These are phyloP conservation scores for Thomomys bottae DNA, from an alignment of 2,113 vertebrate species.

Conservation along the genomic window DNA sequence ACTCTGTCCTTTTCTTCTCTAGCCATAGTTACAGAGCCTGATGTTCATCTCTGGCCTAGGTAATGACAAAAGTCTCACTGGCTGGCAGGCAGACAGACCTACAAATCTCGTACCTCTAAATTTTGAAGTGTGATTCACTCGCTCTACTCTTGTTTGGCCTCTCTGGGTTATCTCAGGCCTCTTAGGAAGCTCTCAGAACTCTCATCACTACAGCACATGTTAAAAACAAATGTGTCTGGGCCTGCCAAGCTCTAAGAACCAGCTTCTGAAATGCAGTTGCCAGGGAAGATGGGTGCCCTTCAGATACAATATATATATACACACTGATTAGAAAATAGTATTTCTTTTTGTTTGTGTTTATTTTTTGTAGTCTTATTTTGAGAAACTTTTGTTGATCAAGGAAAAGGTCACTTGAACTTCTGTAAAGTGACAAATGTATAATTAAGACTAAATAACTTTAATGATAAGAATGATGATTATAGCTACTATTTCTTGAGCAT, in stretches of 20 bases:
- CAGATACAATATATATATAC: neutral
- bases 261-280: conserved; percentile 36
- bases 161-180: conserved; percentile 76
- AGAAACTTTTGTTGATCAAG: conserved; percentile 31
- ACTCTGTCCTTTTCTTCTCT: neutral
- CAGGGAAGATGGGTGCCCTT: neutral
- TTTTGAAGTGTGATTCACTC: conserved; percentile 66
- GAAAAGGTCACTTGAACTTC: conserved; percentile 52
- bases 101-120: conserved; percentile 61
- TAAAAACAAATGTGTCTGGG: conserved; percentile 59
- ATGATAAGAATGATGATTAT: conserved; percentile 41
- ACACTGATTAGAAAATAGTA: conserved; percentile 10
- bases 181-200: conserved; percentile 77
- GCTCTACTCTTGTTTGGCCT: conserved; percentile 57
- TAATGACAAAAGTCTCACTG: conserved; percentile 56
- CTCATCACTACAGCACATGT: conserved; percentile 65
- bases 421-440: conserved; percentile 54
- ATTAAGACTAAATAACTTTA: conserved; percentile 49
- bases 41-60: conserved; percentile 45
- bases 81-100: conserved; percentile 51
- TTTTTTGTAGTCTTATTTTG: conserved; percentile 49
- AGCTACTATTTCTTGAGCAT: conserved; percentile 44
- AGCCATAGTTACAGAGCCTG: conserved; percentile 19
- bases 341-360: neutral
- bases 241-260: conserved; percentile 67